Base-by-base conservation (phyloP, 1,140 invertebrate genomes). In the Nephotettix cincticeps region DNA sequence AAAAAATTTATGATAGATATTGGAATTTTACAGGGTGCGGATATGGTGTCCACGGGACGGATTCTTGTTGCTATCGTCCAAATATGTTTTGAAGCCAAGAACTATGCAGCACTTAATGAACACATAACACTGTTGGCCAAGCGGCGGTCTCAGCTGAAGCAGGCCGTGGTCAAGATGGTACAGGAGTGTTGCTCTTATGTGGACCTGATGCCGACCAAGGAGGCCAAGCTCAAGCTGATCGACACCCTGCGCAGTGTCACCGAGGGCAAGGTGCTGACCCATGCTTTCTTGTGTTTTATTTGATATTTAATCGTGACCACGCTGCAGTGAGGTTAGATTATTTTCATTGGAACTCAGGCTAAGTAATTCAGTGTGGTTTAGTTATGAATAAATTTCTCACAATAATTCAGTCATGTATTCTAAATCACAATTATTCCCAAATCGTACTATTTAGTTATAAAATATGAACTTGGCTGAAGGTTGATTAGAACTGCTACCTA, bases 161-260 rank as follows among this genome's bases (percentile, higher is more conserved):
- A 96, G 83, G 94, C 97, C 17, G 95, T 99, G 1, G 95, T 95
- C 0, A 98, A 99, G 83, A 99, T 99, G 98, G 97, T 99, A 1
- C 95, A 98, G 81, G 95, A 99, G 83, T 97, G 96, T 77, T 96
- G 89, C 78, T 91, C 88, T 64, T 99, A 98, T 82, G 93, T 99
- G 3, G 96, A 99, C 74, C 89, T 97, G 81, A 94, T 94, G 30
- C 93, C 94, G 3, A 89, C 93, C 75, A 94, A 94, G 79, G 94
- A 97, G 76, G 90, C 89, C 0, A 94, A 94, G 84, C 88, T 99
- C 11, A 96, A 97, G 80, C 84, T 99, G 0, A 99, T 99, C 79
- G 96, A 99, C 80, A 99, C 97, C 0, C 82, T 99, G 25, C 87
- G 97, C 74, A 90, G 91, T 29, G 97, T 99, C 0, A 99, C 97